Percentiles rank a stretch among this genome's conserved stretches.
These are phyloP conservation scores for Acromyrmex echinatior DNA, from an alignment of 1,140 invertebrate genomes.

Conservation along the genomic window DNA sequence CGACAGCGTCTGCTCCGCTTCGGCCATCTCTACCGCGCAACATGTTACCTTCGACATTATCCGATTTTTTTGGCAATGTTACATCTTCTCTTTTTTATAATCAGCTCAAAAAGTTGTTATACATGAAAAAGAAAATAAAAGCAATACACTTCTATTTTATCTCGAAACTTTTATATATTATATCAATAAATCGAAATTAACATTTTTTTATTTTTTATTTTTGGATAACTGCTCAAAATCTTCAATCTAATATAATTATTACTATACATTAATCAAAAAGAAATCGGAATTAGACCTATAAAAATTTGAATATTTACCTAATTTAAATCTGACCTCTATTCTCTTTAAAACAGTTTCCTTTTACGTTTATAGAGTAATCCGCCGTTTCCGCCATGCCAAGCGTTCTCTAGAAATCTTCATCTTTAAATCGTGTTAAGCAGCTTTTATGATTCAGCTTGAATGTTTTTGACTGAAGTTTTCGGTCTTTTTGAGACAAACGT, in stretches of 20 bases:
- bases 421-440: no score
- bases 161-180: background rate
- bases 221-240: background rate
- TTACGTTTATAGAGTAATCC: no score
- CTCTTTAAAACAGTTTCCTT: no score
- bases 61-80: background rate
- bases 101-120: background rate
- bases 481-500: no score
- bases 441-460: no score
- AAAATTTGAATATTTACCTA: no score
- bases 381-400: no score
- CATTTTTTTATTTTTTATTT: background rate
- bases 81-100: background rate
- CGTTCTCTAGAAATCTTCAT: no score
- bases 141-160: background rate
- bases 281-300: no score
- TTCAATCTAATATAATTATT: background rate
- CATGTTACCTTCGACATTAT: slow-evolving; percentile 75
- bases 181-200: background rate
- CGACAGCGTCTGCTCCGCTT: slow-evolving; percentile 84
- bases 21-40: slow-evolving; percentile 82
- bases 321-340: no score
- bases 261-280: background rate
- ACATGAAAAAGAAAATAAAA: background rate
- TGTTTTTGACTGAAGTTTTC: no score